A percentile compares a stretch with the other conserved stretches of the same genome.
Conservation (phyloP, 2,797 vertebrate genomes). For the Acrossocheilus wenchowensis region DNA sequence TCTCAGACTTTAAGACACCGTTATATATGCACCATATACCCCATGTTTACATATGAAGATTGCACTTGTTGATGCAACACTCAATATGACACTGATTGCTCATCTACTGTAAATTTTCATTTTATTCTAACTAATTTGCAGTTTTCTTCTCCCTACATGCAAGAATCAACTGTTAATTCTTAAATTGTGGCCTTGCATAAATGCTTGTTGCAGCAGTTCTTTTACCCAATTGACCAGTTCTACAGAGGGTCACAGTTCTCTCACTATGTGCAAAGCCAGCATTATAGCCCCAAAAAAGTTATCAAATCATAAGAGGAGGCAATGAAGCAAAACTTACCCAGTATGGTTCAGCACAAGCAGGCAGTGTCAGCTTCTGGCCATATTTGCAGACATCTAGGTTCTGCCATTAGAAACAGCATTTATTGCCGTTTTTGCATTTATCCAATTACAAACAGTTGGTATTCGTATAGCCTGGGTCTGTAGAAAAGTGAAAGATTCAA, state of each 20-base stretch:
- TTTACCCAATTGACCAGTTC: conserved; percentile 23
- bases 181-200: background rate
- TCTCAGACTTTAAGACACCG: background rate
- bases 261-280: conserved; percentile 23
- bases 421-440: background rate
- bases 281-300: conserved; percentile 6
- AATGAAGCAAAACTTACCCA: conserved; percentile 25
- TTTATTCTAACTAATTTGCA: background rate
- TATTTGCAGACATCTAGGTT: conserved; percentile 29
- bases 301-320: conserved; percentile 18
- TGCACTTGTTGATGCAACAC: background rate
- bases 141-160: background rate
- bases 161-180: conserved; percentile 6
- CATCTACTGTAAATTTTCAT: background rate
- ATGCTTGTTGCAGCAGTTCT: conserved; percentile 36
- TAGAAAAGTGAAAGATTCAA: conserved; percentile 53
- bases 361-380: conserved; percentile 29
- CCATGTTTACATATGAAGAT: background rate
- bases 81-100: background rate
- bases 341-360: conserved; percentile 24
- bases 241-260: background rate
- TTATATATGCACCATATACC: background rate
- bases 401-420: conserved; percentile 23
- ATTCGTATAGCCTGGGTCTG: conserved; percentile 44
- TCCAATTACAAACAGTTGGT: conserved; percentile 45